Evolutionary conservation across 2,797 vertebrate species (phyloP), one percentile per base, ranked within the genome.

Genomic region (Bradypus variegatus): DNA sequence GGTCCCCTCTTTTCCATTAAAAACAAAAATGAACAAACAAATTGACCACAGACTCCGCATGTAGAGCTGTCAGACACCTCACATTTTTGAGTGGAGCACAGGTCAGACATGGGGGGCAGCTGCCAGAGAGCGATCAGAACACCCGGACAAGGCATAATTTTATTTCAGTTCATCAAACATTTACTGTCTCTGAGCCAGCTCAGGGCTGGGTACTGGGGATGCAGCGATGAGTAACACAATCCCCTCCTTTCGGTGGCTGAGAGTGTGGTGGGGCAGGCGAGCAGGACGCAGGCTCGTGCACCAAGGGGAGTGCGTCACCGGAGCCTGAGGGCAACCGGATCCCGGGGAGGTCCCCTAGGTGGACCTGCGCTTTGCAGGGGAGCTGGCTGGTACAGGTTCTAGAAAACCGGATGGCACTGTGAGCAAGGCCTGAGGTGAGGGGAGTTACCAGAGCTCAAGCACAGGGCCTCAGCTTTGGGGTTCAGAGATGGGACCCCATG

Each of bases 231-330:
- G 21, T 45, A 53, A 62, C 38, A 65, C 60, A 60, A 2, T 21
- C 69, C 8, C 27, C 12, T 9, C 79, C 62, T 15, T n/a, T n/a
- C 33, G 72, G n/a, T 58, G 25, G 53, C 31, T 18, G 11, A 1
- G 0, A 1, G 55, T 50, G 69, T 19, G 10, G 21, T 12, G 33
- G 48, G n/a, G 18, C 3, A 19, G 41, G 21, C 14, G 55, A 50
- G 64, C 81, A 81, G 62, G 77, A 36, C 55, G 3, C 0, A 0
- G 10, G n/a, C 33, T 31, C 0, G 0, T 2, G 9, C 21, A 3
- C 16, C 41, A 5, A 3, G 2, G 21, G 10, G 48, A 62, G 33
- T 36, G 23, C 36, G 11, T 38, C 2, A 33, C 15, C 13, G 27
- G 64, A 33, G 60, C 16, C 1, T 8, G 27, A 53, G 1, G 8